Conservation (phyloP, 1,140 invertebrate genomes). For the Zaprionus ghesquierei region DNA sequence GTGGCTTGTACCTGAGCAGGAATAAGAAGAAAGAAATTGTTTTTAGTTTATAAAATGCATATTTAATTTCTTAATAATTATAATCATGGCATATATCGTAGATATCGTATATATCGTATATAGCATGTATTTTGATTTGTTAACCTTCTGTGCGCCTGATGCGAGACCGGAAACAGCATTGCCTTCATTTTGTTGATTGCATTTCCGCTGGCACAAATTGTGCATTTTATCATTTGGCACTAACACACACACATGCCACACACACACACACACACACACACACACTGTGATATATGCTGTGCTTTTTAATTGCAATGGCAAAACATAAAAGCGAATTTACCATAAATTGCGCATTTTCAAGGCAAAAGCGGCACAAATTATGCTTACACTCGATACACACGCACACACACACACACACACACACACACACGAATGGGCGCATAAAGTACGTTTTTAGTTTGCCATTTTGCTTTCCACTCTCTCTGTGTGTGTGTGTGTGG, state of each 20-base stretch:
- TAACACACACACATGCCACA: constrained; percentile 7
- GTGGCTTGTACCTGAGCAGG: not conserved
- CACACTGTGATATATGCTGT: constrained; percentile 43
- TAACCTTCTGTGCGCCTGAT: not conserved
- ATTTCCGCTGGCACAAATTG: constrained; percentile 46
- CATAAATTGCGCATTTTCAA: constrained; percentile 66
- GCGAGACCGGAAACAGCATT: constrained; percentile 39
- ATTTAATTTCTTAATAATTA: too few relatives aligned
- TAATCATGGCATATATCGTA: too few relatives aligned
- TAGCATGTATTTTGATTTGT: not conserved
- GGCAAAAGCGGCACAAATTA: constrained; percentile 54
- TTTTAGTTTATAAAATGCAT: too few relatives aligned
- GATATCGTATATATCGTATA: too few relatives aligned
- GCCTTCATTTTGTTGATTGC: constrained; percentile 35
- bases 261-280: not conserved
- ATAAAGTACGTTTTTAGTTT: constrained; percentile 64
- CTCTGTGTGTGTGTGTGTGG: too few relatives aligned
- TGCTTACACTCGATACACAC: constrained; percentile 44
- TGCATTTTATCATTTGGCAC: constrained; percentile 51
- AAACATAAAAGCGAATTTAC: constrained; percentile 44
- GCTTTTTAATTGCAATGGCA: constrained; percentile 68
- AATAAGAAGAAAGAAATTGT: too few relatives aligned
- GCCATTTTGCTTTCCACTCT: constrained; percentile 56
- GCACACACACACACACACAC: constrained; percentile 10
- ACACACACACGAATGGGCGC: constrained; percentile 50